phyloP scores from a whole-genome alignment of 2,888 invertebrate species.

The Balanococcus diminutus region DNA sequence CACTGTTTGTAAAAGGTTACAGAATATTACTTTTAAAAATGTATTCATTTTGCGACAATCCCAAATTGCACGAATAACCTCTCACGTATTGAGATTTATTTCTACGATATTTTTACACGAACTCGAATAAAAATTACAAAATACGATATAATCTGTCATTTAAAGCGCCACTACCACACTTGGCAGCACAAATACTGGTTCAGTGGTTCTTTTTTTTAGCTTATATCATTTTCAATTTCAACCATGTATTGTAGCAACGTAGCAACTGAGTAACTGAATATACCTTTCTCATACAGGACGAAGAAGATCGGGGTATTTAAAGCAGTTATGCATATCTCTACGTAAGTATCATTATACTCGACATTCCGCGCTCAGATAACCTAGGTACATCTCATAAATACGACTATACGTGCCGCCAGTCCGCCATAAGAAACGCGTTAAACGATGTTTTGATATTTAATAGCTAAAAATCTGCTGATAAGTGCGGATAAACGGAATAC shows the following conservation, averaged over 20 bases:
- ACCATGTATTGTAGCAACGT: no score
- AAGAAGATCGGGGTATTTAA: neutral
- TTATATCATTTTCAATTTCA: neutral
- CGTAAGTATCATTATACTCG: neutral
- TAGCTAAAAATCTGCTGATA: neutral
- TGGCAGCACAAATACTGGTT: neutral
- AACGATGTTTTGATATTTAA: neutral
- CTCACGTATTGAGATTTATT: no score
- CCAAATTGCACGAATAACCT: no score
- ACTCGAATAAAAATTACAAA: no score
- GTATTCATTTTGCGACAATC: no score
- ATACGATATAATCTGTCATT: no score
- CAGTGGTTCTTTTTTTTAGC: neutral
- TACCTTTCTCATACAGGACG: neutral
- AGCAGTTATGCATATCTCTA: neutral
- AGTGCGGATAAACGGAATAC: neutral
- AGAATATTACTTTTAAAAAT: no score
- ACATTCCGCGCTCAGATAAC: neutral
- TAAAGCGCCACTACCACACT: no score
- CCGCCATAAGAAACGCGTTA: neutral
- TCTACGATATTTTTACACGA: no score
- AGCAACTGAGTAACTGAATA: neutral
- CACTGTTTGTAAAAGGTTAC: no score
- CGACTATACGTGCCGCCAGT: no score
- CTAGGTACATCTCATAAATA: no score